Base-by-base conservation (phyloP, 2,888 invertebrate genomes). In the Melikaiella ostensackeni region DNA sequence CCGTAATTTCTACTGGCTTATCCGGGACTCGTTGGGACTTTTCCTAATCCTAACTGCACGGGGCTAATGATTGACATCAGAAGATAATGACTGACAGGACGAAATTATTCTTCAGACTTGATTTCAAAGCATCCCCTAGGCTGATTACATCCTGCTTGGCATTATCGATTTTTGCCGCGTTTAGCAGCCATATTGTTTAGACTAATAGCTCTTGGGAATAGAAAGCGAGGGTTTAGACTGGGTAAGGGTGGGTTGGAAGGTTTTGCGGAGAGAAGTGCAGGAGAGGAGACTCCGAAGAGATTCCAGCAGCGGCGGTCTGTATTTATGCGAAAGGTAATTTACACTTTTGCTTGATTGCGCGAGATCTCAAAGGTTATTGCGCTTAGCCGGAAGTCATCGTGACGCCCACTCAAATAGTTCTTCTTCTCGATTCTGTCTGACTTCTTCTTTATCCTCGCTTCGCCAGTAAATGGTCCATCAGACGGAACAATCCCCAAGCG, bases 121-220 rank as follows among this genome's bases (percentile, higher is more conserved):
- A 63, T 50, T 46, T 70, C n/a, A n/a, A 24, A 66, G 46, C 50
- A 70, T 50, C 70, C 30, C 50, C 70, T 50, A 70, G 70, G 30
- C 77, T 77, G 77, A 78, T 79, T 79, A 66, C 78, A 46, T 30
- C 79, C 75, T 80, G 80, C 78, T 79, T 59, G 77, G 62, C 75
- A 75, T 85, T 88, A 90, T 90, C 88, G 90, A 90, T 91, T 90
- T 70, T 70, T 70, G 86, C 90, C 87, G 88, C 89, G 86, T 90
- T 89, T 89, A 90, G 88, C 90, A 89, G 89, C 88, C 89, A 88
- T 90, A 89, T 90, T 89, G 89, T 89, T 90, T 89, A 88, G 86
- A 87, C 89, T 89, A 90, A 90, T 89, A 89, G 88, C 88, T 90
- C 86, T 86, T 87, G 88, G 87, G 88, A 89, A 86, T 87, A 87